phyloP scores from a whole-genome alignment of 2,113 vertebrate species.

The Ammospiza caudacuta region DNA sequence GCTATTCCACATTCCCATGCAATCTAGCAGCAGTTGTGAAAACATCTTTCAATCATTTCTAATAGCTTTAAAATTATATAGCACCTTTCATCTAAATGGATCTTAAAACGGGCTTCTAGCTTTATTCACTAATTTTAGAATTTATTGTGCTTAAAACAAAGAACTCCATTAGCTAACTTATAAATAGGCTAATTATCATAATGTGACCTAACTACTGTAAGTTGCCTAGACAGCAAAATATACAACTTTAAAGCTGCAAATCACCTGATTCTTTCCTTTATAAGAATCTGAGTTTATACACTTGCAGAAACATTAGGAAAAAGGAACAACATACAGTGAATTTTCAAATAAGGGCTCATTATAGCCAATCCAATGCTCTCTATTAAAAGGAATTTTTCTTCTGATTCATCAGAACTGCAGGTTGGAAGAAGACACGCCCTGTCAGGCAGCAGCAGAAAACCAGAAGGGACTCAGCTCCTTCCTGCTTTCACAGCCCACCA shows the following conservation, averaged over 20 bases:
- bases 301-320: neutral
- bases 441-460: neutral
- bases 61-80: slow-evolving; percentile 55
- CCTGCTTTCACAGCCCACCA: neutral
- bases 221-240: slow-evolving; percentile 35
- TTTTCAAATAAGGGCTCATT: neutral
- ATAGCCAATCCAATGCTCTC: slow-evolving; percentile 6
- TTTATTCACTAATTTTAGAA: slow-evolving; percentile 58
- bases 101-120: neutral
- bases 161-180: neutral
- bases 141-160: slow-evolving; percentile 52
- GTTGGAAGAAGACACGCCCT: neutral
- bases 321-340: neutral
- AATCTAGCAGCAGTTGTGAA: slow-evolving; percentile 55
- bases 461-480: neutral
- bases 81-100: slow-evolving; percentile 21
- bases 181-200: slow-evolving; percentile 54
- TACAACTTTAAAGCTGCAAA: slow-evolving; percentile 5
- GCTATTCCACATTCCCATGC: slow-evolving; percentile 14
- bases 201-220: slow-evolving; percentile 16
- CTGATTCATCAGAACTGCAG: neutral
- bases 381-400: neutral
- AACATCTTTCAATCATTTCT: slow-evolving; percentile 60
- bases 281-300: neutral
- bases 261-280: neutral